Evolutionary conservation across 2,797 vertebrate species (phyloP).

Genomic region (Brachymystax lenok): DNA sequence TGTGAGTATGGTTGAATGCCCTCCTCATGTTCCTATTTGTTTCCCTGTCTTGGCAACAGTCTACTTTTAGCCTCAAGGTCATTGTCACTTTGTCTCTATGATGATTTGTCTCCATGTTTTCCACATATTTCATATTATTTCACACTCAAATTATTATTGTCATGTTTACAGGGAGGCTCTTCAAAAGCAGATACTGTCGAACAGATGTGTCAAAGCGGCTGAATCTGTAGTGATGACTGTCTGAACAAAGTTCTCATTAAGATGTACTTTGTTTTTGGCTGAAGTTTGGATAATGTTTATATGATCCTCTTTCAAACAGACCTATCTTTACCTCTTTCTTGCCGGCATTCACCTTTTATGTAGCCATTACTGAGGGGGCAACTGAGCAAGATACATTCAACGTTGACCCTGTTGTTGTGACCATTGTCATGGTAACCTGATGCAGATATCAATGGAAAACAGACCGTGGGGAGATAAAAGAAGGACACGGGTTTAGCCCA

Average conservation of each 20-base stretch:
- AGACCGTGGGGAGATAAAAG: too few species aligned
- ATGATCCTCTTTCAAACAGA: too few species aligned
- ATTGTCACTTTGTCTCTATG: background rate
- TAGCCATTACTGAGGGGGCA: too few species aligned
- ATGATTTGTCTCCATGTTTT: background rate
- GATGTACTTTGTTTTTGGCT: background rate
- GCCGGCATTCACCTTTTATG: too few species aligned
- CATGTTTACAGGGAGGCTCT: background rate
- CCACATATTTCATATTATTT: conserved; percentile 3
- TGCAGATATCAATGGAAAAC: too few species aligned
- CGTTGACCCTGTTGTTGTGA: too few species aligned
- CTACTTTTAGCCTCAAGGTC: background rate
- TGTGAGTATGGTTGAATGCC: background rate
- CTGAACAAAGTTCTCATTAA: background rate
- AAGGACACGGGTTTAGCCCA: too few species aligned
- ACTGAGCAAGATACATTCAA: too few species aligned
- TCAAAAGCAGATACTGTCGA: background rate
- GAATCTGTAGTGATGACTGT: conserved; percentile 1
- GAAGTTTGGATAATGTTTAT: background rate
- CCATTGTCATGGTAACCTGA: too few species aligned
- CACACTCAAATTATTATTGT: background rate
- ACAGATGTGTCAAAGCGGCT: background rate
- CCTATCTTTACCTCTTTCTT: too few species aligned
- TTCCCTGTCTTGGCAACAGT: background rate
- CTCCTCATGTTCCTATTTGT: conserved; percentile 1